Conservation (phyloP, 1,140 invertebrate species). For the Drosophila yakuba region DNA sequence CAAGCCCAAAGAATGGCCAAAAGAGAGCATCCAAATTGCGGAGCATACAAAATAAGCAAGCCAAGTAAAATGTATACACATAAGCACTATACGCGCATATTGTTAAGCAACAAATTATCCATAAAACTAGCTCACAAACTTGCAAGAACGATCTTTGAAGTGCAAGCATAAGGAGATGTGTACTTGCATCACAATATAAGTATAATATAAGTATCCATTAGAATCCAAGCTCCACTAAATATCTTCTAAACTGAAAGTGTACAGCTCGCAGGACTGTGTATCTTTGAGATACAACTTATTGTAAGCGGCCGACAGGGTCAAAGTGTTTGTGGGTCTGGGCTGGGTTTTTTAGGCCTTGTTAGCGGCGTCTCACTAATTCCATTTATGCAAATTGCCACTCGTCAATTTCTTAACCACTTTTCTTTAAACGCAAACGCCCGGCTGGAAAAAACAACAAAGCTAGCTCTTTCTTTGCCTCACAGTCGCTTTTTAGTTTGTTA, state of each 20-base stretch:
- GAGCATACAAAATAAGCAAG: slow-evolving; percentile 45
- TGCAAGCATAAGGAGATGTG: neutral
- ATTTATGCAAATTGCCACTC: slow-evolving; percentile 42
- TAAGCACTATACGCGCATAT: neutral
- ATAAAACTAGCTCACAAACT: neutral
- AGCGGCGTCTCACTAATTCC: slow-evolving; percentile 51
- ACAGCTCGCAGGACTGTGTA: neutral
- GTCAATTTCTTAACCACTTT: slow-evolving; percentile 74
- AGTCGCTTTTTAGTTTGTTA: slow-evolving; percentile 35
- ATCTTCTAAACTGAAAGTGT: neutral
- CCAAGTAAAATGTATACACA: slow-evolving; percentile 6
- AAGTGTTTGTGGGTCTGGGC: slow-evolving; percentile 39
- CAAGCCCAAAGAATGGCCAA: slow-evolving; percentile 54
- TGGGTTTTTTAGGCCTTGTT: slow-evolving; percentile 48
- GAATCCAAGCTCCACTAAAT: neutral
- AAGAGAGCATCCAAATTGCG: slow-evolving; percentile 53
- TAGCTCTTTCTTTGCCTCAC: slow-evolving; percentile 37
- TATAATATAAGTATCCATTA: no score
- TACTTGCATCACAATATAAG: neutral
- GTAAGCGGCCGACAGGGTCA: slow-evolving; percentile 31
- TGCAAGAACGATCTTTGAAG: neutral
- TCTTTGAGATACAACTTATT: slow-evolving; percentile 10
- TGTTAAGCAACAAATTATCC: slow-evolving; percentile 5
- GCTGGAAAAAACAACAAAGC: slow-evolving; percentile 15
- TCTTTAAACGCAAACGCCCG: slow-evolving; percentile 41